Percentiles rank a stretch among this genome's conserved stretches.
Evolutionary conservation across 1,140 invertebrate species (phyloP).

Genomic region (Matsumurasca onukii): DNA sequence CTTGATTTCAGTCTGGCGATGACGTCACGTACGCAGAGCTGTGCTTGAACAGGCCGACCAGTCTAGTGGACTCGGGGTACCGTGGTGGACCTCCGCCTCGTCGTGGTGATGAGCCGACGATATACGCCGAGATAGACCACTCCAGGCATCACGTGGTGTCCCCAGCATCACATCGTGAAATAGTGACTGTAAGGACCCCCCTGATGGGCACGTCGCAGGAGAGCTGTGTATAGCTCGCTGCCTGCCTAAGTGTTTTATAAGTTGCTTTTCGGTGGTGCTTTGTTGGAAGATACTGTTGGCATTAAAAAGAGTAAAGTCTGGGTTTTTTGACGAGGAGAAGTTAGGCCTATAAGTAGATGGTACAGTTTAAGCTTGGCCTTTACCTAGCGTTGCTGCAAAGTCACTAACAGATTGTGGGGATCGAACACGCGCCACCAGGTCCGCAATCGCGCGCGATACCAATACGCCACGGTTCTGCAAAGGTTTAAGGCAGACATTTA

Average conservation of each 20-base stretch:
- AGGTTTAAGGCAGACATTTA: too few relatives aligned
- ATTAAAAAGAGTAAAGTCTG: too few relatives aligned
- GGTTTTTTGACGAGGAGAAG: too few relatives aligned
- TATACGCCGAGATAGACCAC: slow-evolving; percentile 71
- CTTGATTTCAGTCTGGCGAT: slow-evolving; percentile 50
- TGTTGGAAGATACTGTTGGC: background rate
- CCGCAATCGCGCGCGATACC: too few relatives aligned
- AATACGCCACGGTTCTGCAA: too few relatives aligned
- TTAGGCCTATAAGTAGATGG: too few relatives aligned
- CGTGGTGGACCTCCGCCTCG: slow-evolving; percentile 36
- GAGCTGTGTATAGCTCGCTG: slow-evolving; percentile 71
- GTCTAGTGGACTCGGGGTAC: slow-evolving; percentile 42
- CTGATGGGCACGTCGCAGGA: slow-evolving; percentile 79
- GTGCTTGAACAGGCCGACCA: slow-evolving; percentile 57
- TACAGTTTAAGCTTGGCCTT: too few relatives aligned
- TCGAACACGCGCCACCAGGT: too few relatives aligned
- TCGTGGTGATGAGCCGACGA: slow-evolving; percentile 59
- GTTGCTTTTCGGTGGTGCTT: background rate
- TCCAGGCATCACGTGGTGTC: slow-evolving; percentile 49
- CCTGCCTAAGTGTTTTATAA: background rate
- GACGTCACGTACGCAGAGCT: slow-evolving; percentile 74
- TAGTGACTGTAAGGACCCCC: slow-evolving; percentile 79
- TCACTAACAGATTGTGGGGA: too few relatives aligned
- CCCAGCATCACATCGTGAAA: slow-evolving; percentile 57
- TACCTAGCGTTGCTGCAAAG: too few relatives aligned